Percentiles rank a stretch among this genome's conserved stretches.
These are phyloP conservation scores for Ylistrum balloti DNA, from an alignment of 1,140 invertebrate species.

Conservation along the genomic window DNA sequence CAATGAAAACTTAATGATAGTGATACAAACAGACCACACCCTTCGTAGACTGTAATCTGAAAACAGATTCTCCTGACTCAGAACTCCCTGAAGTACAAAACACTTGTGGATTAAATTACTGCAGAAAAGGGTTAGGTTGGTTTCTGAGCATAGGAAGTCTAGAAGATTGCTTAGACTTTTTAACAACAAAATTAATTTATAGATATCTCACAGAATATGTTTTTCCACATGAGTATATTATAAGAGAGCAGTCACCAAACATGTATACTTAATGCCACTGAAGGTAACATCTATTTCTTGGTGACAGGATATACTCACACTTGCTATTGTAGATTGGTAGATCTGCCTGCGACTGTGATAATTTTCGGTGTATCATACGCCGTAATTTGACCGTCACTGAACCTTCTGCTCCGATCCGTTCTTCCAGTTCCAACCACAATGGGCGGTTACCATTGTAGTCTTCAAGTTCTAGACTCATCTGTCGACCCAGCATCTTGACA, in stretches of 20 bases:
- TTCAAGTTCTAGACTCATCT: neutral
- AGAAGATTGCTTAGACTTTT: too few relatives aligned
- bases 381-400: constrained; percentile 13
- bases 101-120: neutral
- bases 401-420: neutral
- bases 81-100: neutral
- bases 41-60: neutral
- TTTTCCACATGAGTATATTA: neutral
- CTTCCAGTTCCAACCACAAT: neutral
- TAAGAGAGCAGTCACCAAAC: neutral
- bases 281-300: neutral
- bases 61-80: neutral
- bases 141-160: too few relatives aligned
- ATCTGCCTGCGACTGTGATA: constrained; percentile 13
- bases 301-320: neutral
- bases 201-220: neutral
- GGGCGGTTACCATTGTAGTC: constrained; percentile 7
- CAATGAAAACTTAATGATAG: neutral
- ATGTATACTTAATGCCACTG: neutral
- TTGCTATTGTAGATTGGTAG: neutral
- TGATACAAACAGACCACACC: neutral
- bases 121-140: neutral
- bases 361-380: neutral
- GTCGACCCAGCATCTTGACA: neutral
- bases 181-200: neutral